Percentiles rank a stretch among this genome's conserved stretches.
phyloP scores from a whole-genome alignment of 37 sponge, comb jelly and placozoan species.

The Aplysina aerophoba region DNA sequence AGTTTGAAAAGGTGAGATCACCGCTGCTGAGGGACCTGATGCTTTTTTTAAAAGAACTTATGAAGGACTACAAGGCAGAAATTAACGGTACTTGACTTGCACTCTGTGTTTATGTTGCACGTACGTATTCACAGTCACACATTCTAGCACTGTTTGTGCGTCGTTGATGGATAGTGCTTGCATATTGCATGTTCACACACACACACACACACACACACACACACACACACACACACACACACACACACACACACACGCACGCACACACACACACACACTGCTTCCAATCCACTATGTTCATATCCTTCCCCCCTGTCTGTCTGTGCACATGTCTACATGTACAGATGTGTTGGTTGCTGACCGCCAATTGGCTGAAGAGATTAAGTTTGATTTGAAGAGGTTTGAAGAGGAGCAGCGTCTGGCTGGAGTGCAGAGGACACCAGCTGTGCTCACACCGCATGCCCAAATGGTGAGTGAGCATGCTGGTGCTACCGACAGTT shows the following conservation, averaged over 20 bases:
- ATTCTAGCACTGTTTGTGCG: neutral
- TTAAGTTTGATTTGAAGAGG: slow-evolving; percentile 83
- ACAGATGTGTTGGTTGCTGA: slow-evolving; percentile 75
- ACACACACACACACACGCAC: neutral
- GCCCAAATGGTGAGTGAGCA: slow-evolving; percentile 46
- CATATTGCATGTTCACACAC: neutral
- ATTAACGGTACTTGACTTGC: slow-evolving; percentile 51
- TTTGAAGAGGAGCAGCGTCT: slow-evolving; percentile 80
- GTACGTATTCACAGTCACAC: neutral
- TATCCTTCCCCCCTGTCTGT: no score
- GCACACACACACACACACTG: neutral
- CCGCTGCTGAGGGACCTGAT: slow-evolving; percentile 79
- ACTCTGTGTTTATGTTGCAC: neutral
- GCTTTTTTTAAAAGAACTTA: slow-evolving; percentile 71
- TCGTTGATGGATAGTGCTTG: neutral
- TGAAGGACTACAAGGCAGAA: slow-evolving; percentile 77
- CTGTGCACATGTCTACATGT: no score
- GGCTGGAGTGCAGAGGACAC: neutral
- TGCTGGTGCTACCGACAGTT: no score
- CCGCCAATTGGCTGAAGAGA: slow-evolving; percentile 82
- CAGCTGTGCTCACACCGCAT: slow-evolving; percentile 41
- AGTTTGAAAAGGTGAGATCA: slow-evolving; percentile 77
- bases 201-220: slow-evolving; percentile 1
- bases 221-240: neutral
- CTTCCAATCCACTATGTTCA: no score